phyloP scores from a whole-genome alignment of 2,113 vertebrate species.

The Plotosus lineatus region DNA sequence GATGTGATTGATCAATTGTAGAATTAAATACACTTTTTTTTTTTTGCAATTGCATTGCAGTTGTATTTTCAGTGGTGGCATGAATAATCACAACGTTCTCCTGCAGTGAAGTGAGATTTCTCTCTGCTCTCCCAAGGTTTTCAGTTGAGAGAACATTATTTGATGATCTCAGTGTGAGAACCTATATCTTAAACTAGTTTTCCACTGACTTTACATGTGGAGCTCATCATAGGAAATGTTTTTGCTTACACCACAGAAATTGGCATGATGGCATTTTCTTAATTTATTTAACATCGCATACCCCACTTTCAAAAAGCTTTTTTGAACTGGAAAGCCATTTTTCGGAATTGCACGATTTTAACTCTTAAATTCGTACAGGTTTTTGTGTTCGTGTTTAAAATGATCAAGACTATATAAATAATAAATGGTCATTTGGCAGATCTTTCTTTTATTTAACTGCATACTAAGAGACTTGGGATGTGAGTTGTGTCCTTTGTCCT shows the following conservation, averaged over 20 bases:
- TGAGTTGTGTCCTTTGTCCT: background rate
- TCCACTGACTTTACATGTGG: conserved; percentile 23
- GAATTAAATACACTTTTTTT: background rate
- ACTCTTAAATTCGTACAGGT: background rate
- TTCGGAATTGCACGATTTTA: background rate
- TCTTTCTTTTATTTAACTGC: background rate
- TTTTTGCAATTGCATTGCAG: background rate
- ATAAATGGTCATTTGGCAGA: background rate
- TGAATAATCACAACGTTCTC: conserved; percentile 56
- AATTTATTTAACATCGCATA: background rate
- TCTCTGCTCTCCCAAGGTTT: conserved; percentile 72
- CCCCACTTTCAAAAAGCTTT: background rate
- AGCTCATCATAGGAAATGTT: conserved; percentile 40
- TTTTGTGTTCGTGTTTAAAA: background rate
- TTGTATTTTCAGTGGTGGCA: background rate
- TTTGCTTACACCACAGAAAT: too few species aligned
- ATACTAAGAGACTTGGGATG: background rate
- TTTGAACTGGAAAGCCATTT: background rate
- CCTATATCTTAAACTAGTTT: background rate
- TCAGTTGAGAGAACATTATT: conserved; percentile 60
- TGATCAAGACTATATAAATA: background rate
- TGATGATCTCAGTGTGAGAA: background rate
- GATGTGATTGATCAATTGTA: background rate
- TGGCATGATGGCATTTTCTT: too few species aligned
- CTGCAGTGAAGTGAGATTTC: conserved; percentile 51